Conservation (phyloP, 2,113 vertebrate genomes). For the Gopherus evgoodei region DNA sequence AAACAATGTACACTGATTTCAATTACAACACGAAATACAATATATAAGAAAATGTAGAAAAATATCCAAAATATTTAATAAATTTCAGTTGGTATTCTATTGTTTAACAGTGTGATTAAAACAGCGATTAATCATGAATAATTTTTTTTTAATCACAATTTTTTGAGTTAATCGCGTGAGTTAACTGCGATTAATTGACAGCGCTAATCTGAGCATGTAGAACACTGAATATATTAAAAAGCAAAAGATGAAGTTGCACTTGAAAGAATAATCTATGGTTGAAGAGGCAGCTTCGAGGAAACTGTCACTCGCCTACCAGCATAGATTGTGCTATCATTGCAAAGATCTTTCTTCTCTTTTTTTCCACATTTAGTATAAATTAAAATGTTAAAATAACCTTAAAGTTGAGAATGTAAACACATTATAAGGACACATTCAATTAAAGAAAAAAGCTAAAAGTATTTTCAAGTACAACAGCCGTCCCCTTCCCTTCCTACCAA, state of each 20-base stretch:
- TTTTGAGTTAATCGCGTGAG: too few relatives aligned
- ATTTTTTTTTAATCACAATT: too few relatives aligned
- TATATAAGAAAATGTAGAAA: too few relatives aligned
- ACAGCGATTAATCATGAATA: too few relatives aligned
- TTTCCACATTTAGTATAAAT: not conserved
- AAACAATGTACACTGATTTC: too few relatives aligned
- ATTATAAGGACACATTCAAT: not conserved
- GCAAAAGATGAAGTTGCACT: not conserved
- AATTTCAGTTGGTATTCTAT: too few relatives aligned
- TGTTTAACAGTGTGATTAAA: too few relatives aligned
- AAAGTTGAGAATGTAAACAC: not conserved
- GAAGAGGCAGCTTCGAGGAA: not conserved
- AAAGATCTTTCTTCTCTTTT: not conserved
- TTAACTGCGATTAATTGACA: too few relatives aligned
- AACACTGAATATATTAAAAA: not conserved
- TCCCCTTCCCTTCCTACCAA: not conserved
- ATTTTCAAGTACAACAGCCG: not conserved
- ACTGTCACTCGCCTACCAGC: not conserved
- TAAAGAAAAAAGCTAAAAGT: not conserved
- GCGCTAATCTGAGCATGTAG: not conserved
- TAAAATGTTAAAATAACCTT: not conserved
- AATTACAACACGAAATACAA: too few relatives aligned
- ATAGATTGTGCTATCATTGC: not conserved
- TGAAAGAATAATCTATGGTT: not conserved
- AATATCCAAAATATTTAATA: too few relatives aligned